phyloP scores from a whole-genome alignment of 2,113 vertebrate species.

The Rhombomys opimus region DNA sequence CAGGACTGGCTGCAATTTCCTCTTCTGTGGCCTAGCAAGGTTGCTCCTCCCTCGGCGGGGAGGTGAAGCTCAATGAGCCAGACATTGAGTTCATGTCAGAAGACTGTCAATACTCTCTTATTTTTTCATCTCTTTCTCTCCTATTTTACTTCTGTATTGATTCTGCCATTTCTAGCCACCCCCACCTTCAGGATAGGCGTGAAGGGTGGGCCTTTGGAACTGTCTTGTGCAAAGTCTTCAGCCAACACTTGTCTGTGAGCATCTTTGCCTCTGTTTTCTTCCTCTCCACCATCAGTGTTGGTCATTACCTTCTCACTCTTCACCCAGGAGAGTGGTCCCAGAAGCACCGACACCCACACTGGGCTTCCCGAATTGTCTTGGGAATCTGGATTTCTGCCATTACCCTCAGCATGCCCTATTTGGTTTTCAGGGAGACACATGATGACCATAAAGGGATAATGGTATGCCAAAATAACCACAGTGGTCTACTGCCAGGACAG shows the following conservation, averaged over 20 bases:
- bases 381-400: slow-evolving; percentile 75
- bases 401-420: slow-evolving; percentile 65
- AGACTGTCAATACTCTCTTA: slow-evolving; percentile 74
- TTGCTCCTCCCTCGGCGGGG: too few relatives aligned
- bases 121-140: slow-evolving; percentile 83
- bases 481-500: slow-evolving; percentile 47
- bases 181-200: slow-evolving; percentile 56
- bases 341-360: slow-evolving; percentile 59
- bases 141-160: slow-evolving; percentile 72
- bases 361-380: slow-evolving; percentile 51
- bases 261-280: slow-evolving; percentile 78
- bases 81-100: slow-evolving; percentile 5
- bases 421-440: slow-evolving; percentile 72
- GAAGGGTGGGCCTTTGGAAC: slow-evolving; percentile 76
- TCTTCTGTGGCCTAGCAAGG: too few relatives aligned
- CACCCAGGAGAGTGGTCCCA: slow-evolving; percentile 76
- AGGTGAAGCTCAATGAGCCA: too few relatives aligned
- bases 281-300: slow-evolving; percentile 79
- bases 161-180: slow-evolving; percentile 72
- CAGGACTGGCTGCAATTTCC: too few relatives aligned
- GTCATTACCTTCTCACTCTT: slow-evolving; percentile 78
- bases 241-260: slow-evolving; percentile 28
- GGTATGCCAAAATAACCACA: slow-evolving; percentile 74
- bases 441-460: neutral
- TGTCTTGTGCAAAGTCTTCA: slow-evolving; percentile 77